Conservation (phyloP, 2,888 invertebrate species). For the Scaptomyza flava region DNA sequence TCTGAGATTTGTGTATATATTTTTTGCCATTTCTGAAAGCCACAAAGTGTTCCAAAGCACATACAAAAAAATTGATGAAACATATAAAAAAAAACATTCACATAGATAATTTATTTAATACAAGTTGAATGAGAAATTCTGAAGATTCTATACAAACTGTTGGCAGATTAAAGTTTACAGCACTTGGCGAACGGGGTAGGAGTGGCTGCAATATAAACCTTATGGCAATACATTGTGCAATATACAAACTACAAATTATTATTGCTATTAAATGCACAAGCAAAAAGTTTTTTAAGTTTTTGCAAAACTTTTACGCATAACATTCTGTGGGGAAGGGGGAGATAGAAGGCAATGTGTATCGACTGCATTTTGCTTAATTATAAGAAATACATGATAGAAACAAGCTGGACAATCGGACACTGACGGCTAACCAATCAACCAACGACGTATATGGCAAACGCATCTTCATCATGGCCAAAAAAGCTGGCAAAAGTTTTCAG, state of each 20-base stretch:
- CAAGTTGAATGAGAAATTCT: conserved; percentile 46
- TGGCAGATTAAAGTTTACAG: conserved; percentile 61
- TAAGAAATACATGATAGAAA: conserved; percentile 64
- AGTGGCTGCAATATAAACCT: conserved; percentile 47
- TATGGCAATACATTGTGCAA: conserved; percentile 67
- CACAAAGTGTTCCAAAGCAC: conserved; percentile 4
- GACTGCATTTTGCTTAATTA: conserved; percentile 66
- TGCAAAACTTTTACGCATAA: conserved; percentile 58
- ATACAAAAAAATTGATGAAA: conserved; percentile 62
- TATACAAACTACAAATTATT: conserved; percentile 75
- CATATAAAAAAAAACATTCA: conserved; percentile 20
- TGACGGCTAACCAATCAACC: conserved; percentile 59
- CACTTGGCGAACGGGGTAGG: not conserved
- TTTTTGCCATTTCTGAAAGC: conserved; percentile 51
- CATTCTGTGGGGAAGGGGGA: conserved; percentile 4
- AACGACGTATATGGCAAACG: conserved; percentile 32
- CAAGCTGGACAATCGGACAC: conserved; percentile 17
- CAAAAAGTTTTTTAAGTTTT: conserved; percentile 71
- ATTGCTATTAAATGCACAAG: conserved; percentile 78
- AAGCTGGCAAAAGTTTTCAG: conserved; percentile 56
- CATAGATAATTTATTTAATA: conserved; percentile 46
- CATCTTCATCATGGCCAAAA: conserved; percentile 46
- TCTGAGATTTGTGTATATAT: conserved; percentile 39
- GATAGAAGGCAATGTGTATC: conserved; percentile 29
- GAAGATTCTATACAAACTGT: conserved; percentile 48